A percentile compares a stretch with the other conserved stretches of the same genome.
These are phyloP conservation scores for Ptilorrhoa leucosticta DNA, from an alignment of 2,113 vertebrate genomes.

Conservation along the genomic window DNA sequence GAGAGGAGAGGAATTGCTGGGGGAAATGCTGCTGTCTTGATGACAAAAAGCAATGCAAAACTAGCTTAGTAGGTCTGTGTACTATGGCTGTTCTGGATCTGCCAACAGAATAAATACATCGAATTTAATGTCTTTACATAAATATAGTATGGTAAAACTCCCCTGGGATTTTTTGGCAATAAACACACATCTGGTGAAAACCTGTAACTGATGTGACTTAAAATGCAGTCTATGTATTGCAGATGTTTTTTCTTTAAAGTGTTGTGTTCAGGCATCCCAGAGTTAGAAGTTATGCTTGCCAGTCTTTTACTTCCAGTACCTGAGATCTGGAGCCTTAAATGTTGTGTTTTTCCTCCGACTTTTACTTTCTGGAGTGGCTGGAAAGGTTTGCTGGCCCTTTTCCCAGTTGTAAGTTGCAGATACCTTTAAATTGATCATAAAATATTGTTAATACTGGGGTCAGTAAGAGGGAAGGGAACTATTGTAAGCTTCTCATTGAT, in stretches of 20 bases:
- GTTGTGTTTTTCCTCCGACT: background rate
- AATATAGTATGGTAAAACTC: background rate
- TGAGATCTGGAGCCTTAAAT: background rate
- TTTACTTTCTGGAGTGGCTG: background rate
- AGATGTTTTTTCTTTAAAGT: background rate
- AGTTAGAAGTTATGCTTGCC: background rate
- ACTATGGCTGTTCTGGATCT: background rate
- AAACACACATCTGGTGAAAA: background rate
- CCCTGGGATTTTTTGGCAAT: background rate
- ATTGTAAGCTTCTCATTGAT: background rate
- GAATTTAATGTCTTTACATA: background rate
- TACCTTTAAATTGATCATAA: background rate
- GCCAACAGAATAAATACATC: background rate
- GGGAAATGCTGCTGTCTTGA: background rate
- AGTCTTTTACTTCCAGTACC: background rate
- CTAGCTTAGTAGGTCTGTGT: background rate
- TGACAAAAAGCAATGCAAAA: background rate
- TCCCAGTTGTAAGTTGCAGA: background rate
- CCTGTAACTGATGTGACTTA: background rate
- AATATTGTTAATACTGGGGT: background rate
- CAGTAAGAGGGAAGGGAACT: background rate
- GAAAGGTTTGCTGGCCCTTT: background rate
- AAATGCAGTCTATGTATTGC: background rate
- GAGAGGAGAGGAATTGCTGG: background rate
- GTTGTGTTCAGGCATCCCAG: background rate